Evolutionary conservation across 2,113 vertebrate species (phyloP), one percentile per base, ranked within the genome.

Genomic region (Bos javanicus): DNA sequence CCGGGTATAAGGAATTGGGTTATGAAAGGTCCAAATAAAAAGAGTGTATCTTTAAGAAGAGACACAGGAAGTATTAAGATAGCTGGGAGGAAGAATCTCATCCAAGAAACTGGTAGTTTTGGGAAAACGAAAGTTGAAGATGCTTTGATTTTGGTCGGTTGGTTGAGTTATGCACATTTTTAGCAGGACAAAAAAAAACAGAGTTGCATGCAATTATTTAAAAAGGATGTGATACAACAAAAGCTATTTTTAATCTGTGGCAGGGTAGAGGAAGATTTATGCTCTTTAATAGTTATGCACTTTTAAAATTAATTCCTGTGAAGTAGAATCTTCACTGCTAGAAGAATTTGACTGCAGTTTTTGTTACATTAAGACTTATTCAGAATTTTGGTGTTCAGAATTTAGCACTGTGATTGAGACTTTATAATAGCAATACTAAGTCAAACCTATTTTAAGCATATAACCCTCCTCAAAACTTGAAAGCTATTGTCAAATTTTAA

Each of bases 171-270:
- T 25, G 80, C 26, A 10, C 95, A 85, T 96, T 91, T 93, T 96
- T 92, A 98, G 59, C 60, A 97, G 74, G 57, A 84, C n/a, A 52
- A 36, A 56, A 81, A 85, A 62, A 33, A 78, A 3, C 50, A 92
- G 54, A 81, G 60, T 83, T 94, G 71, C 48, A 46, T 87, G 81
- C 59, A 59, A 28, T 85, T 97, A 28, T 92, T 97, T 96, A 67
- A 67, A 95, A 93, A 92, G 86, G 88, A 81, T 95, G 46, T 56
- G 74, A 83, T 95, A 84, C 92, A 95, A 90, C 57, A 78, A 86
- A 94, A 97, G 48, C 80, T 97, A 74, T 94, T 96, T 98, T 97
- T 92, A 92, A 92, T 90, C 62, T 94, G 9, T 96, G 87, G 28
- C 59, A 71, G 33, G 54, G 54, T 87, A 64, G 62, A 94, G 62